These are phyloP conservation scores for Andrena praecox DNA, from an alignment of 2,888 invertebrate species.

Conservation along the genomic window DNA sequence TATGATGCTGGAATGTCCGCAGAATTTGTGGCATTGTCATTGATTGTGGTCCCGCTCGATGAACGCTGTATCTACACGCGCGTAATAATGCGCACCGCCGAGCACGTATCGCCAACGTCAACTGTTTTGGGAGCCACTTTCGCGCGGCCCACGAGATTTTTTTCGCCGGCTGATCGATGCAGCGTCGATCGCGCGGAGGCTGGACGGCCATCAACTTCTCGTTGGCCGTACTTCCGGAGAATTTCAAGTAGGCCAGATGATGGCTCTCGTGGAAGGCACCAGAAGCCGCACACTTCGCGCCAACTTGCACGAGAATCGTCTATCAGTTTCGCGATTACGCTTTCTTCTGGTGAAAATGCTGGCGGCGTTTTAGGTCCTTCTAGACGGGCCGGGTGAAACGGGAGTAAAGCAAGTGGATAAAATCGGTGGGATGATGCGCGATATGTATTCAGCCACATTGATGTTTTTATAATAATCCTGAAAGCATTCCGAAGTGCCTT, in stretches of 20 bases:
- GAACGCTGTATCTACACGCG: constrained; percentile 20
- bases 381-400: not conserved
- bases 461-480: constrained; percentile 45
- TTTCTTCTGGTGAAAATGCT: not conserved
- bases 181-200: not conserved
- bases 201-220: constrained; percentile 8
- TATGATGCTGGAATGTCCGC: constrained; percentile 57
- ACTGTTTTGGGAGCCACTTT: constrained; percentile 2
- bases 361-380: constrained; percentile 4
- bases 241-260: constrained; percentile 37
- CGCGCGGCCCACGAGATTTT: constrained; percentile 20
- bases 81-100: constrained; percentile 35
- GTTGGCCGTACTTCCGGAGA: constrained; percentile 22
- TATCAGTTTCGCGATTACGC: constrained; percentile 18
- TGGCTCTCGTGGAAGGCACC: not conserved
- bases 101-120: not conserved
- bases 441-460: constrained; percentile 31
- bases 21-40: constrained; percentile 65
- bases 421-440: constrained; percentile 14
- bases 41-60: constrained; percentile 52
- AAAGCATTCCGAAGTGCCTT: constrained; percentile 33
- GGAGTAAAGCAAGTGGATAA: not conserved
- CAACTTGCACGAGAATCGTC: not conserved
- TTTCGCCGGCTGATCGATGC: constrained; percentile 14
- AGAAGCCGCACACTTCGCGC: not conserved